A percentile compares a stretch with the other conserved stretches of the same genome.
Conservation (phyloP, 30 jellyfish, hydroid and myxozoan genomes). For the Aurelia aurita region DNA sequence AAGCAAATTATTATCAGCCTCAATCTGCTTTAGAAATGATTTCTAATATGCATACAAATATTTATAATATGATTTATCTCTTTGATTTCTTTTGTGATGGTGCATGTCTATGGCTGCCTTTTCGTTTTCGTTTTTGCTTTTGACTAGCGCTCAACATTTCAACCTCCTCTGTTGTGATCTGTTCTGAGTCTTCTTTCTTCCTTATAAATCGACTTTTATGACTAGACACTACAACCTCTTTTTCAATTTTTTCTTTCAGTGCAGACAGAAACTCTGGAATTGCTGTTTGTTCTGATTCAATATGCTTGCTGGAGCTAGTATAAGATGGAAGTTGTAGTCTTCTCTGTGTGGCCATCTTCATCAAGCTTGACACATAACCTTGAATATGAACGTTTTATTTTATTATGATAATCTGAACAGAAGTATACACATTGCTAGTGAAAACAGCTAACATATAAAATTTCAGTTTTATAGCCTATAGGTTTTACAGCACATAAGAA, state of each 20-base stretch:
- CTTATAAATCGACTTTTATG: constrained; percentile 15
- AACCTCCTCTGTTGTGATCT: background rate
- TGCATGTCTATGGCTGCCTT: background rate
- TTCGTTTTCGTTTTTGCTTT: constrained; percentile 1
- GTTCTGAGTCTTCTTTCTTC: background rate
- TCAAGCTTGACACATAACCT: constrained; percentile 22
- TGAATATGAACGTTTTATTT: background rate
- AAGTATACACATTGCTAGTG: no score
- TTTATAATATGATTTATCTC: no score
- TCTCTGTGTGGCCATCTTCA: constrained; percentile 10
- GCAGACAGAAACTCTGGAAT: constrained; percentile 8
- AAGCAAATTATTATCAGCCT: no score
- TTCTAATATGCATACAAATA: no score
- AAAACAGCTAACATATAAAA: background rate
- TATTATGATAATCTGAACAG: no score
- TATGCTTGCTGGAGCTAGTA: constrained; percentile 1
- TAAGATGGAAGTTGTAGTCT: constrained; percentile 6
- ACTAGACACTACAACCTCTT: background rate
- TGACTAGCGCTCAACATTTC: background rate
- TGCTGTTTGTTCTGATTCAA: background rate
- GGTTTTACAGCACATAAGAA: background rate
- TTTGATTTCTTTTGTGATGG: no score
- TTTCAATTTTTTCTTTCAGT: constrained; percentile 7
- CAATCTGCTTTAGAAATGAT: no score
- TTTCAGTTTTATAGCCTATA: background rate